phyloP scores from a whole-genome alignment of 2,797 vertebrate species.

The Karalla daura region DNA sequence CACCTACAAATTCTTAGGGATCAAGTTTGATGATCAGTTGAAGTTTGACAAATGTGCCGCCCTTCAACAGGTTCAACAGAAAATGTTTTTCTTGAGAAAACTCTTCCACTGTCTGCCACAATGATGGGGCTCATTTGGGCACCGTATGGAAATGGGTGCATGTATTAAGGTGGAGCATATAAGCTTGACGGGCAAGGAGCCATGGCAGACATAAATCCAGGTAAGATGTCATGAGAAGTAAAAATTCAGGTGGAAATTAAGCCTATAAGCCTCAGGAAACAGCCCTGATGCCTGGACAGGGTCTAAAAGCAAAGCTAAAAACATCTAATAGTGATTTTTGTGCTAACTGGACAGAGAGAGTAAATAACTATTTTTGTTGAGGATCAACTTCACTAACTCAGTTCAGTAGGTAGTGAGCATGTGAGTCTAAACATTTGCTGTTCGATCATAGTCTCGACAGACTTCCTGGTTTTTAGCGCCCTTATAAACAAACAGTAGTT shows the following conservation, averaged over 20 bases:
- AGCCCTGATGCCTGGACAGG: not conserved
- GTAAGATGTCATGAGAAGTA: conserved; percentile 44
- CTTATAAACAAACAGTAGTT: not conserved
- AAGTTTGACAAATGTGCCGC: no score
- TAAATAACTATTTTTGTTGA: not conserved
- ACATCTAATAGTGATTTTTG: no score
- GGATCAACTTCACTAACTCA: not conserved
- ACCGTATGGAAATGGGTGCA: no score
- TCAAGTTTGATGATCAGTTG: no score
- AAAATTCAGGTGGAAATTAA: not conserved
- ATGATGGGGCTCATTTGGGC: no score
- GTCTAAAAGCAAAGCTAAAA: no score
- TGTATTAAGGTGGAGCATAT: conserved; percentile 41
- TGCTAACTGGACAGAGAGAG: not conserved
- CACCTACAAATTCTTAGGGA: no score
- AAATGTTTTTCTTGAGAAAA: no score
- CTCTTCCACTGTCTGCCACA: no score
- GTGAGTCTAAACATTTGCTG: conserved; percentile 36
- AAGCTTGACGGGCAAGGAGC: not conserved
- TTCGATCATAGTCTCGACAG: conserved; percentile 8
- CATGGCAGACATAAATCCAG: conserved; percentile 55
- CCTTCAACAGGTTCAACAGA: no score
- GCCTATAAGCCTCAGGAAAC: no score
- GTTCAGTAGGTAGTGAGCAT: not conserved
- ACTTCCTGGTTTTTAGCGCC: conserved; percentile 59